Conservation (phyloP, 2,888 invertebrate genomes). For the Lamproptera curius region DNA sequence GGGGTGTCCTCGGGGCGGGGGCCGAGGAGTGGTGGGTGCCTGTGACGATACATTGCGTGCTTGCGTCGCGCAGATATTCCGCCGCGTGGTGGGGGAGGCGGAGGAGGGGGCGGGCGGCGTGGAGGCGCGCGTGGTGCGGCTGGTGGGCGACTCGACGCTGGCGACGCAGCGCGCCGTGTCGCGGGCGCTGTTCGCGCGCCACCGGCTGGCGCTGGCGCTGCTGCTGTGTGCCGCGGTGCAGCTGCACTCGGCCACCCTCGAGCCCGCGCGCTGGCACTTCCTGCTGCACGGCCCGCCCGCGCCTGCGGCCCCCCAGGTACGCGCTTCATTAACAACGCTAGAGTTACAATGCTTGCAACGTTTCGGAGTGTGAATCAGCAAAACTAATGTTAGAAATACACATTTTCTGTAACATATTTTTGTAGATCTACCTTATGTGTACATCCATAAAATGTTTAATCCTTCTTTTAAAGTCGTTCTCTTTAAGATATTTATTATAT, state of each 20-base stretch:
- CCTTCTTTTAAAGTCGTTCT: too few species aligned
- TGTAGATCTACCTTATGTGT: too few species aligned
- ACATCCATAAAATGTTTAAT: too few species aligned
- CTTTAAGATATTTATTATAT: too few species aligned
- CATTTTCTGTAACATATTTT: not conserved
- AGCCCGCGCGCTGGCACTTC: slow-evolving; percentile 84
- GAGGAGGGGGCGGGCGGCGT: not conserved
- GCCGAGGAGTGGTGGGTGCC: too few species aligned
- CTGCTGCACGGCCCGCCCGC: slow-evolving; percentile 67
- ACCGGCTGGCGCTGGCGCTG: slow-evolving; percentile 93
- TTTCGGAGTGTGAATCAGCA: not conserved
- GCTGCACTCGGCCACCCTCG: slow-evolving; percentile 79
- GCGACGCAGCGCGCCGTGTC: slow-evolving; percentile 93
- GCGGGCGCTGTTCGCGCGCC: slow-evolving; percentile 92
- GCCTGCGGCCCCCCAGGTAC: slow-evolving; percentile 1
- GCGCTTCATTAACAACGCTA: not conserved
- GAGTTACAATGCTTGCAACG: not conserved
- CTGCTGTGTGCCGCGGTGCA: slow-evolving; percentile 88
- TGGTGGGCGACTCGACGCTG: slow-evolving; percentile 61
- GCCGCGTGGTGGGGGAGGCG: slow-evolving; percentile 13
- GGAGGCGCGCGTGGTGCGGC: slow-evolving; percentile 8
- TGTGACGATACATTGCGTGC: too few species aligned
- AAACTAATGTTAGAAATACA: not conserved
- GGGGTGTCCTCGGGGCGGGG: not conserved
- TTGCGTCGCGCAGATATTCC: slow-evolving; percentile 5